phyloP scores from a whole-genome alignment of 2,888 invertebrate genomes.

The Drosophila multiciliata region DNA sequence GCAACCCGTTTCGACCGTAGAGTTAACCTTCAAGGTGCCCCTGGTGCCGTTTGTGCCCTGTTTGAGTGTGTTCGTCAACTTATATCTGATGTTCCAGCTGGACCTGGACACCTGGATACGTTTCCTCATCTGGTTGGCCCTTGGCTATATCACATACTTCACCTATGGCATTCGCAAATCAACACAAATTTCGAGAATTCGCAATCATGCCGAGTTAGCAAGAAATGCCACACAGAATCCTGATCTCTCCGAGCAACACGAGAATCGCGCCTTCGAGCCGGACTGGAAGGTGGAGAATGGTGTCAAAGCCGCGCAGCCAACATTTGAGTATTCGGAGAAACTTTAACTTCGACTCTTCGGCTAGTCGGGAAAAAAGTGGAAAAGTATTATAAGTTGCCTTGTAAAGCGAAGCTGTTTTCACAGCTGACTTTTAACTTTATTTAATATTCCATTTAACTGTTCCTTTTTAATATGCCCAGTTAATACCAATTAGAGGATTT shows the following conservation, averaged over 20 bases:
- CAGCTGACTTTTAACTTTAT: constrained; percentile 1
- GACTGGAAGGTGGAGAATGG: constrained; percentile 81
- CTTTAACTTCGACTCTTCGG: constrained; percentile 32
- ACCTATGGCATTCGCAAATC: constrained; percentile 93
- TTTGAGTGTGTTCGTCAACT: constrained; percentile 93
- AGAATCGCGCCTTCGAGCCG: constrained; percentile 79
- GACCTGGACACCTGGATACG: constrained; percentile 94
- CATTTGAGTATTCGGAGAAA: constrained; percentile 61
- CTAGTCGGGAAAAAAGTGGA: not conserved
- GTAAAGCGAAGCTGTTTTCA: constrained; percentile 7
- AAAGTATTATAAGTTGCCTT: constrained; percentile 59
- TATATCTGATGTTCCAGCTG: constrained; percentile 96
- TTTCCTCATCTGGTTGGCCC: constrained; percentile 92
- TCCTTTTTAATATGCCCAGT: not conserved
- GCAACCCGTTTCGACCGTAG: constrained; percentile 88
- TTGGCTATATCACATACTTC: constrained; percentile 95
- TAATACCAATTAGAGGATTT: not conserved
- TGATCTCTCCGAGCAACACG: constrained; percentile 57
- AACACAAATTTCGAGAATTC: constrained; percentile 85
- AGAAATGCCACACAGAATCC: constrained; percentile 48
- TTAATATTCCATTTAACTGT: not conserved
- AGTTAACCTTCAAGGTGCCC: constrained; percentile 92
- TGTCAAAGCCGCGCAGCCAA: constrained; percentile 20
- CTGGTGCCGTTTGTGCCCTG: constrained; percentile 94
- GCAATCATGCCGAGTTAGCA: constrained; percentile 78